Evolutionary conservation across 1,140 invertebrate species (phyloP), one percentile per base, ranked within the genome.

Genomic region (Asbolus verrucosus): DNA sequence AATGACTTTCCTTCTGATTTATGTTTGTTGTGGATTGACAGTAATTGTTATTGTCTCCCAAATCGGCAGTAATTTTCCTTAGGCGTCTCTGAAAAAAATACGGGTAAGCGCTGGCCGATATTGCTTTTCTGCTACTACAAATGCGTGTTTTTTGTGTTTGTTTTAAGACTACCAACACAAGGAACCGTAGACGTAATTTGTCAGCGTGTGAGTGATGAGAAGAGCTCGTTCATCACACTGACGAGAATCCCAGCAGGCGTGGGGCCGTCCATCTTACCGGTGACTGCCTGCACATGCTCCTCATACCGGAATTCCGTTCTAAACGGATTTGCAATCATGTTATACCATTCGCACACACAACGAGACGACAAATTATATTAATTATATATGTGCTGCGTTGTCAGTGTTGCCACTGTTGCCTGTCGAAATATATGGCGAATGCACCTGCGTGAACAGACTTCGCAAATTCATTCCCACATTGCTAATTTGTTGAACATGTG

Each of bases 211-310:
- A 69, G 67, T 69, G 67, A 69, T 62, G 67, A 61, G 67, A 43
- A 59, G 54, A 69, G 50, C 50, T 69, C 67, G 67, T 69, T 69
- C 67, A 69, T 69, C 67, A 69, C 46, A 43, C 67, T 69, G 67
- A 69, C 54, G 41, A 62, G 67, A 69, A 69, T 69, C 67, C 67
- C 50, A 43, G 41, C 33, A 61, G 67, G 67, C 67, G 67, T 61
- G 36, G 59, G 30, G 41, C 54, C 67, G 67, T 69, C 67, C 67
- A 69, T 69, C 67, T 69, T 69, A 38, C 50, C 50, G 27, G 67
- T 13, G 39, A 43, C 41, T 43, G 36, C 9, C 13, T 67, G 60
- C 67, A 69, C 67, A 69, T 69, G 54, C 50, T 43, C 21, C 50
- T 61, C 67, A 68, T 62, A 38, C 67, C 54, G 30, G 41, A 41